phyloP scores from a whole-genome alignment of 2,113 vertebrate species.

The Manacus vitellinus region DNA sequence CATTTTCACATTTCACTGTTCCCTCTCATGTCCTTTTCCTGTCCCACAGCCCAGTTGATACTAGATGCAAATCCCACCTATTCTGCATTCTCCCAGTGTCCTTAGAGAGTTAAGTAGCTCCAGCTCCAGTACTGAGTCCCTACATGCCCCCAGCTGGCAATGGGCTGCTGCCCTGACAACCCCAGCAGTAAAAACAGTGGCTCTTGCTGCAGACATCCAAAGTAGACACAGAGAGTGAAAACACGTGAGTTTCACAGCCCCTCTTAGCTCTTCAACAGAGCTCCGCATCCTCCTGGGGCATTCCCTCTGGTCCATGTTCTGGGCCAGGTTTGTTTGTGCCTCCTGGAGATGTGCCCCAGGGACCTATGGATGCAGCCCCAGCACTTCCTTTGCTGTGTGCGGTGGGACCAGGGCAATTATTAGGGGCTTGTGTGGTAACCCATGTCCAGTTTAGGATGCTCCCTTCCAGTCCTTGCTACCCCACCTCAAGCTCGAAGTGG shows the following conservation, averaged over 20 bases:
- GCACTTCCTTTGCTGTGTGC: fast-evolving
- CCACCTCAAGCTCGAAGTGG: neutral
- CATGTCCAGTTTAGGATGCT: neutral
- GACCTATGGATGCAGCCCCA: fast-evolving
- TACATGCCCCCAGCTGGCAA: neutral
- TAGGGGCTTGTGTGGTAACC: neutral
- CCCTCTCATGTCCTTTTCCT: neutral
- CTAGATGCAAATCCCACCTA: neutral
- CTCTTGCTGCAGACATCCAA: neutral
- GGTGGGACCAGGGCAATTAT: neutral
- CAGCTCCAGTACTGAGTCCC: neutral
- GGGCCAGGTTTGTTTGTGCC: neutral
- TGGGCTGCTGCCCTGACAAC: neutral
- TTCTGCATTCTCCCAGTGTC: neutral
- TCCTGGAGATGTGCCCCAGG: neutral
- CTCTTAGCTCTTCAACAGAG: neutral
- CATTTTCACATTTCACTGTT: neutral
- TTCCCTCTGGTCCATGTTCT: neutral
- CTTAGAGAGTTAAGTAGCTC: neutral
- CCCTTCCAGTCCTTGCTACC: neutral
- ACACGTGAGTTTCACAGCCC: neutral
- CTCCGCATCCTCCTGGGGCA: neutral
- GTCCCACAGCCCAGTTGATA: neutral
- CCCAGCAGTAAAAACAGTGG: neutral
- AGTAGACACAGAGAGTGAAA: neutral